phyloP scores from a whole-genome alignment of 2,888 invertebrate species.

The Dryadula phaetusa region DNA sequence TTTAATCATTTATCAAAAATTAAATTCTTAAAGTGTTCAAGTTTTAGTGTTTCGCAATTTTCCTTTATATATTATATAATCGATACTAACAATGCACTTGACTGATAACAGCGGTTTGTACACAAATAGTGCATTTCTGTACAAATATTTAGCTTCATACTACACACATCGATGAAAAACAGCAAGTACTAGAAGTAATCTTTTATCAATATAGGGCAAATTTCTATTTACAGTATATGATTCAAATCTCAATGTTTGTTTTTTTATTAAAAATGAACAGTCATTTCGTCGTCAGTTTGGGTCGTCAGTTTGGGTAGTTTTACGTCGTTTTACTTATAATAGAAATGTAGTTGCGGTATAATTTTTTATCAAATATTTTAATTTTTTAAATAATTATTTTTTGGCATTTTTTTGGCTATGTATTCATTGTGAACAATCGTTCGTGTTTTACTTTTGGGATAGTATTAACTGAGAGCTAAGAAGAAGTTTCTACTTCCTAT shows the following conservation, averaged over 20 bases:
- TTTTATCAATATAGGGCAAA: constrained; percentile 21
- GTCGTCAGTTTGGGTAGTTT: no score
- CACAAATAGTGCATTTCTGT: constrained; percentile 25
- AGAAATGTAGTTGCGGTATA: no score
- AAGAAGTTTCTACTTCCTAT: no score
- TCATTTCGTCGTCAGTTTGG: no score
- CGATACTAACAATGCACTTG: constrained; percentile 29
- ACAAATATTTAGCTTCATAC: constrained; percentile 31
- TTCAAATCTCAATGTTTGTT: neutral
- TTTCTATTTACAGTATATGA: constrained; percentile 8
- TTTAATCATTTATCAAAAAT: no score
- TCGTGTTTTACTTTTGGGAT: no score
- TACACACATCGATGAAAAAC: constrained; percentile 18
- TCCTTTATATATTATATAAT: constrained; percentile 6
- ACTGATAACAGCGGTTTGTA: constrained; percentile 26
- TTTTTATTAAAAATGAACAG: neutral
- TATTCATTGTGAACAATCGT: no score
- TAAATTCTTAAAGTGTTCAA: neutral
- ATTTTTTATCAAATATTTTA: neutral
- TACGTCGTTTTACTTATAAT: neutral
- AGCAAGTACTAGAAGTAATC: constrained; percentile 9
- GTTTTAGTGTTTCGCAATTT: neutral
- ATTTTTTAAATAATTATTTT: neutral
- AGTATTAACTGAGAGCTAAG: no score
- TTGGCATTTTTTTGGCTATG: no score